Evolutionary conservation across 2,888 invertebrate species (phyloP), one percentile per base, ranked within the genome.

Genomic region (Nesidiocoris tenuis): DNA sequence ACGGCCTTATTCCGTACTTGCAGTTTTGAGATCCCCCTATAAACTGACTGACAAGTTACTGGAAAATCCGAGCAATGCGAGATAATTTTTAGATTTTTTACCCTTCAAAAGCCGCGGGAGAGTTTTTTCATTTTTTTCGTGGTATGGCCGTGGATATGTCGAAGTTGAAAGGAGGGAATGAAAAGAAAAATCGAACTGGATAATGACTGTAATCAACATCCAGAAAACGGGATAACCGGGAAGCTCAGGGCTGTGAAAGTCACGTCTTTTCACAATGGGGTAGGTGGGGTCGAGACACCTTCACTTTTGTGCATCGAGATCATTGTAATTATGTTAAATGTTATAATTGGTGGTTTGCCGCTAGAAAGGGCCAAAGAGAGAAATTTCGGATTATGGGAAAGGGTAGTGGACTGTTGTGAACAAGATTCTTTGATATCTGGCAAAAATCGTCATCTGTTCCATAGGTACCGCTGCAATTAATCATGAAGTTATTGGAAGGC

Each of bases 161-260:
- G 12, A 39, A 39, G 39, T 39, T 39, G 39, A 39, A 39, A 39
- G 12, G 39, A 39, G 39, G 39, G 39, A 39, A 12, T 7, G 12
- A 39, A 39, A 39, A 39, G 39, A 39, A n/a, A n/a, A n/a, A n/a
- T 25, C 17, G 19, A 65, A 67, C 56, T 19, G 23, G 56, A 56
- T 67, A 56, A 67, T 67, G 19, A 67, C 67, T 67, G 67, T 67
- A 67, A 67, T 67, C 67, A 67, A 24, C 2, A n/a, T 19, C 1
- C 22, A 55, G 7, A 55, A 54, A 67, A 67, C 56, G 67, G 67
- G 67, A 67, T 67, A 67, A 55, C 67, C 55, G 67, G 67, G 54
- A 56, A 56, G 56, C 39, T n/a, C 67, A 55, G 67, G 21, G 67
- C 55, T 56, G 67, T 67, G 67, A 56, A 67, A 67, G 67, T 67